Base-by-base conservation (phyloP, 2,888 invertebrate species). In the Schrankia costaestrigalis region DNA sequence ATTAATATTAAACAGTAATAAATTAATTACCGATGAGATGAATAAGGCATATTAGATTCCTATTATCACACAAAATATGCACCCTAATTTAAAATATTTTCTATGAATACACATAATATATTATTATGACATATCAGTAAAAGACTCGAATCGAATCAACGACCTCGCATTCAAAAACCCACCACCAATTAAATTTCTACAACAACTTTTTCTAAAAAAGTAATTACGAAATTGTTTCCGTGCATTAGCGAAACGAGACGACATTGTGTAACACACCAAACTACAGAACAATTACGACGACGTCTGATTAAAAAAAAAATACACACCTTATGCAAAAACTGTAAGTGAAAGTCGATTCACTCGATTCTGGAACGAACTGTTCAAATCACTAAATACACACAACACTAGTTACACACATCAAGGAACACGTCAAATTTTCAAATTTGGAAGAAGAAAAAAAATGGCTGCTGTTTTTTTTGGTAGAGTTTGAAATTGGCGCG, bases 241-340 rank as follows among this genome's bases (percentile, higher is more conserved):
- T 50, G 56, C 63, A 64, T 64, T 60, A 61, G 58, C 61, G 64
- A 65, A 65, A 61, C 66, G 49, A 63, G 63, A 57, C 49, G 36
- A 52, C 37, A 68, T 78, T 78, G 70, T 69, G 71, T 69, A 76
- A 76, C 60, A 56, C 42, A 55, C 57, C 39, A 48, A 58, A 46
- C 44, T 39, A 34, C 50, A 53, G 58, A n/a, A 71, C 64, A 72
- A 77, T 75, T 76, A 75, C 71, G 73, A n/a, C 63, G 64, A 69
- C 43, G 49, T 58, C 58, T 63, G 67, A 75, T 78, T 71, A 78
- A 80, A 78, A 76, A 66, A 59, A 71, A 71, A 72, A 68, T 68
- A 79, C 86, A 84, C 66, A 85, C 84, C 83, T 59, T 60, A 82
- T 71, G 80, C 79, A 77, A 83, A 78, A 83, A 79, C 63, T 58